Percentiles rank a stretch among this genome's conserved stretches.
Evolutionary conservation across 2,888 invertebrate species (phyloP).

Genomic region (Anarsia innoxiella): DNA sequence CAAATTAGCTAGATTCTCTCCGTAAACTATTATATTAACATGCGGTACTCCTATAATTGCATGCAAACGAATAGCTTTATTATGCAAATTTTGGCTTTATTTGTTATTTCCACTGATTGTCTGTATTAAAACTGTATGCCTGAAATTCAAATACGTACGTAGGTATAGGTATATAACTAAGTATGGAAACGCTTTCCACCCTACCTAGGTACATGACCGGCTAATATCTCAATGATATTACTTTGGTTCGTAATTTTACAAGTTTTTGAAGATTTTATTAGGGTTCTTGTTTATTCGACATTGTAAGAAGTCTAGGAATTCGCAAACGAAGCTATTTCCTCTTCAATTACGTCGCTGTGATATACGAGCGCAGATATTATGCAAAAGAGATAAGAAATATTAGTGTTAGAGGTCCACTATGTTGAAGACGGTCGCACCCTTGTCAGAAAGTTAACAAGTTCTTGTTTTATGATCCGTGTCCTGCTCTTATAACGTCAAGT

Average conservation of each 20-base stretch:
- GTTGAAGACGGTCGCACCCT: constrained; percentile 21
- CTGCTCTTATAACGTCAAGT: too few species aligned
- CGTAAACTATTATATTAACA: neutral
- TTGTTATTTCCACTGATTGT: too few species aligned
- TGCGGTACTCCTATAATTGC: neutral
- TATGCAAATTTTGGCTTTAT: too few species aligned
- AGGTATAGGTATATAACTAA: too few species aligned
- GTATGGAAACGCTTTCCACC: too few species aligned
- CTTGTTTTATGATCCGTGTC: constrained; percentile 9
- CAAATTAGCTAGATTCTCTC: constrained; percentile 10
- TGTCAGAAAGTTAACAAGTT: constrained; percentile 17
- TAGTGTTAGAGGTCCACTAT: constrained; percentile 9
- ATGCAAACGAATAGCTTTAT: neutral
- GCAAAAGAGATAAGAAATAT: constrained; percentile 11
- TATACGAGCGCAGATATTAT: constrained; percentile 1
- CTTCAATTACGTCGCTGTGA: constrained; percentile 1
- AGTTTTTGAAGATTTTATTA: too few species aligned
- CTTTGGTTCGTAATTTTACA: too few species aligned
- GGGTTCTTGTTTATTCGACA: too few species aligned
- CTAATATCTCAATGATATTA: too few species aligned
- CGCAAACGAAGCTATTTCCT: constrained; percentile 1
- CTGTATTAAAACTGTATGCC: too few species aligned
- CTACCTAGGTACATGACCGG: too few species aligned
- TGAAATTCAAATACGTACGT: neutral
- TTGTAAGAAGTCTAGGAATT: neutral